Evolutionary conservation across 30 jellyfish, hydroid and myxozoan genomes (phyloP).

Genomic region (Morbakka virulenta): DNA sequence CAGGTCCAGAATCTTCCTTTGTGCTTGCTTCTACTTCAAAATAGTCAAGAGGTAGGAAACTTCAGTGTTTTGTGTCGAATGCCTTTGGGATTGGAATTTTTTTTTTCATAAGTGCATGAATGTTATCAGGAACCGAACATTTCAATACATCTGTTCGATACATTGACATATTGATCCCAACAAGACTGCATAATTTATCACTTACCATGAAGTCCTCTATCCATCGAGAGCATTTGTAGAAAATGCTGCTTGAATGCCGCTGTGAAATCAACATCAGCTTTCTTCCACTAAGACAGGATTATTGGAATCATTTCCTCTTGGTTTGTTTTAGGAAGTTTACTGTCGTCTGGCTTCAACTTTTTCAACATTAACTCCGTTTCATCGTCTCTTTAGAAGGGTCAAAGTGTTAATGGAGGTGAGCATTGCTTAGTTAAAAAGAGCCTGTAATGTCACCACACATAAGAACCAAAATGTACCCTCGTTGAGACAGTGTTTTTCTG

Average conservation of each 20-base stretch:
- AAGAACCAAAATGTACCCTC: background rate
- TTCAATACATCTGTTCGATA: no score
- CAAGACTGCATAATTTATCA: no score
- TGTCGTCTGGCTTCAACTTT: background rate
- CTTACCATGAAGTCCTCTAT: background rate
- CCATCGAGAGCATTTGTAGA: background rate
- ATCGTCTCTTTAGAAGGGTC: background rate
- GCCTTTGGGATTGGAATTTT: no score
- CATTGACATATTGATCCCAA: no score
- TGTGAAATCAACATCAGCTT: background rate
- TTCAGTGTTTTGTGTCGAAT: no score
- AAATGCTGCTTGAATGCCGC: background rate
- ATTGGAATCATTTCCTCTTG: background rate
- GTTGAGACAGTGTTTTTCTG: background rate
- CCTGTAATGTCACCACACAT: background rate
- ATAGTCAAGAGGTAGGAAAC: no score
- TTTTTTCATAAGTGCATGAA: no score
- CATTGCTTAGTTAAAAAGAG: background rate
- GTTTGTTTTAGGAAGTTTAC: background rate
- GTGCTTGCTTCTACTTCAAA: no score
- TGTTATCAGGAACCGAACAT: no score
- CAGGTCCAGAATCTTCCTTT: no score
- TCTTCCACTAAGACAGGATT: background rate
- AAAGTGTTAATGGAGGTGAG: background rate
- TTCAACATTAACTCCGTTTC: background rate